Base-by-base conservation (phyloP, 2,888 invertebrate species). In the Vanessa cardui region DNA sequence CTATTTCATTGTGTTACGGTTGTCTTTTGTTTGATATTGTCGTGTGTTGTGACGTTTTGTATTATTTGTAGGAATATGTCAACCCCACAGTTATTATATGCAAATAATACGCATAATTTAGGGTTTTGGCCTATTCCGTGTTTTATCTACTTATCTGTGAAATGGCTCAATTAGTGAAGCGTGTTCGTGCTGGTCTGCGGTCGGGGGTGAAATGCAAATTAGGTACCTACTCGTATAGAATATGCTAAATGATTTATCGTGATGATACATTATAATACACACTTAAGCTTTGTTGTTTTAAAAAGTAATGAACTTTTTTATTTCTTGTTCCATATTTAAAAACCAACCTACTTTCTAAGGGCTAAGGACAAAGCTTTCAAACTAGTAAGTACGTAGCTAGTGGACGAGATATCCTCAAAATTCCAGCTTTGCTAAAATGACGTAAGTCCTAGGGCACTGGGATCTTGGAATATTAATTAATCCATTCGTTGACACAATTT, bases 121-220 rank as follows among this genome's bases (percentile, higher is more conserved):
- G 89, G 87, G 89, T 82, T 56, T 79, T 82, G 80, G 81, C 82
- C 82, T 79, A 80, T 83, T 84, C 81, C 90, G 89, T 90, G 91
- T 90, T 91, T 88, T 92, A 92, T 92, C 92, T 90, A 87, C 90
- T 92, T 92, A 92, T 92, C 92, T 91, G 86, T 90, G 87, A 87
- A 90, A 92, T 89, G 85, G 92, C 87, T 91, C 92, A 91, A 92
- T 92, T 92, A 92, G 88, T 73, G 77, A 83, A 80, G 85, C 86
- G 83, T 83, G 85, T 80, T 47, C 18, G 39, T 78, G 77, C 76
- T 75, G 78, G 78, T 76, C 80, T 77, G 74, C 73, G 74, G 75
- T 71, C 71, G 72, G 70, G 73, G 78, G 72, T 74, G 75, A 76
- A 71, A 82, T 83, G 84, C 78, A 81, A 83, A 86, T 75, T 74